Base-by-base conservation (phyloP, 2,888 invertebrate species). In the Heteromurus nitidus region DNA sequence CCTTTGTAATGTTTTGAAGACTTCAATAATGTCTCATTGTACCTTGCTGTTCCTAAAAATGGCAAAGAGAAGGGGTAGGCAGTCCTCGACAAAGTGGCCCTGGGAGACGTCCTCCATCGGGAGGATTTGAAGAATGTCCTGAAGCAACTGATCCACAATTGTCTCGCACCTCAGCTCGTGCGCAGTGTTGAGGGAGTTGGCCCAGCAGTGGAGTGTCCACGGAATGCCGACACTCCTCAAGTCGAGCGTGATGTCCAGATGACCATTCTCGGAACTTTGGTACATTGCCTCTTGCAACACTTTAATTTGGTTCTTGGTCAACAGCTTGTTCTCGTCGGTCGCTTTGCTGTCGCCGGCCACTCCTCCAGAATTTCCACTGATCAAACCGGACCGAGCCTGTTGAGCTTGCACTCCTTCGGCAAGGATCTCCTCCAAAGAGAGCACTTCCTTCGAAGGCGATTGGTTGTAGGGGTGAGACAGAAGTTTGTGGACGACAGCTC, bases 151-250 rank as follows among this genome's bases (percentile, higher is more conserved):
- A 89, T 96, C 96, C 55, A 96, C 95, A 42, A 96, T 94, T 77
- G 94, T 93, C 88, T 96, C 96, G 75, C 95, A 90, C 58, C 94
- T 91, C 79, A 95, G 92, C 84, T 96, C 95, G 73, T 96, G 95
- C 0, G 96, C 96, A 0, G 95, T 95, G 0, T 95, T 94, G 36
- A 97, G 90, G 0, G 96, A 95, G 88, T 95, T 93, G 91, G 95
- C 95, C 97, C 97, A 97, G 86, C 96, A 96, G 89, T 97, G 96
- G 26, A 96, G 89, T 0, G 96, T 96, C 97, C 97, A 97, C 2
- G 95, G 94, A 13, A 97, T 94, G 30, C 96, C 95, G 68, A 96
- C 90, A 47, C 95, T 94, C 79, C 96, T 92, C 36, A 97, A 91
- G 88, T 97, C 96, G 88, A 96, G 91, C 0, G 96, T 96, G 85